phyloP scores from a whole-genome alignment of 1,140 invertebrate genomes.

The Penaeus japonicus region DNA sequence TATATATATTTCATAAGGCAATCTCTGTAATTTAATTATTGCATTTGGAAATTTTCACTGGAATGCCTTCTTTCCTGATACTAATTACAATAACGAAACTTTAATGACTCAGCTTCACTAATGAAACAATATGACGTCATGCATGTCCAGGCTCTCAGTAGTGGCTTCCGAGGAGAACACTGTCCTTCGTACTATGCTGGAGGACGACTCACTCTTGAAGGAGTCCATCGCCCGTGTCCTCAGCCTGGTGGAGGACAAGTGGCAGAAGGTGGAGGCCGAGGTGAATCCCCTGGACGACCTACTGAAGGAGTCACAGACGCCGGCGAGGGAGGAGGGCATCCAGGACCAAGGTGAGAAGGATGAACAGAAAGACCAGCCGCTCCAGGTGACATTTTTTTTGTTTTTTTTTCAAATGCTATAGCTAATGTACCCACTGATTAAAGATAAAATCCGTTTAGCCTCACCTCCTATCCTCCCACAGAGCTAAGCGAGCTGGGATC shows the following conservation, averaged over 20 bases:
- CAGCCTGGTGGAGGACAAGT: constrained; percentile 30
- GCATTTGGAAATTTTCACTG: too few relatives aligned
- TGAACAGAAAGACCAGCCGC: not conserved
- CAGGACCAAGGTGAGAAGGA: constrained; percentile 32
- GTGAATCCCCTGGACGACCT: constrained; percentile 19
- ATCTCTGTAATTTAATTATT: too few relatives aligned
- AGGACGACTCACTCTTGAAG: constrained; percentile 31
- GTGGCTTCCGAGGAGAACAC: constrained; percentile 30
- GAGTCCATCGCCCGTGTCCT: not conserved
- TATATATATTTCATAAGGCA: too few relatives aligned
- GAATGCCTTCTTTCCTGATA: too few relatives aligned
- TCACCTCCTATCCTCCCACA: not conserved
- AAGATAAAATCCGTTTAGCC: not conserved
- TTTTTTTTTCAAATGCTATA: too few relatives aligned
- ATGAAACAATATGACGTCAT: too few relatives aligned
- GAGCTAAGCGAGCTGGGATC: constrained; percentile 36
- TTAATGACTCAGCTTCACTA: too few relatives aligned
- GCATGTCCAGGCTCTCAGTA: constrained; percentile 2
- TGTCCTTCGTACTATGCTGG: constrained; percentile 38
- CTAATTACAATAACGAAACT: too few relatives aligned
- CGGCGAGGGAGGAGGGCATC: constrained; percentile 15
- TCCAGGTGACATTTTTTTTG: too few relatives aligned
- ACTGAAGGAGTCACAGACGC: constrained; percentile 21
- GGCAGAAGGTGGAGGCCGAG: constrained; percentile 39
- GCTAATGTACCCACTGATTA: too few relatives aligned